A percentile compares a stretch with the other conserved stretches of the same genome.
Conservation (phyloP, 2,113 vertebrate species). For the Clinocottus analis region DNA sequence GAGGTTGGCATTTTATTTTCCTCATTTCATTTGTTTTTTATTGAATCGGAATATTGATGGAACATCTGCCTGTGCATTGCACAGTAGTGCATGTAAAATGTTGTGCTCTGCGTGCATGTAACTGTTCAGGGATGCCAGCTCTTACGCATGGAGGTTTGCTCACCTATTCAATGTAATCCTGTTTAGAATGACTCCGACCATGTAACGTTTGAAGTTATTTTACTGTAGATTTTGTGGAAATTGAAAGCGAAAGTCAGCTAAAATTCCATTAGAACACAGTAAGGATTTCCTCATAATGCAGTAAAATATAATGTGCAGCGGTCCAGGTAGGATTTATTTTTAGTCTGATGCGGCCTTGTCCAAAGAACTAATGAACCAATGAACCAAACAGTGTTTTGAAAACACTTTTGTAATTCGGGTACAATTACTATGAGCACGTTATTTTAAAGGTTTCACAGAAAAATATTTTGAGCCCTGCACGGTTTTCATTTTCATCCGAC, state of each 20-base stretch:
- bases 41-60: neutral
- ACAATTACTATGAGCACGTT: too few relatives aligned
- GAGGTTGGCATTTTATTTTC: constrained; percentile 81
- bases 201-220: neutral
- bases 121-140: too few relatives aligned
- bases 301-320: neutral
- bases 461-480: neutral
- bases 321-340: too few relatives aligned
- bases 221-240: too few relatives aligned
- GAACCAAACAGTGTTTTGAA: neutral
- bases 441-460: too few relatives aligned
- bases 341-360: too few relatives aligned
- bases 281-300: neutral
- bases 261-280: too few relatives aligned
- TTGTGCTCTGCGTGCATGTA: too few relatives aligned
- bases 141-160: too few relatives aligned
- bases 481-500: neutral
- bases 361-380: neutral
- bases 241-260: too few relatives aligned
- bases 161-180: neutral
- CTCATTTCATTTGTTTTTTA: neutral
- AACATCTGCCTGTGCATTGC: too few relatives aligned
- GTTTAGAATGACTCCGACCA: neutral
- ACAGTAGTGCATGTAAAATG: too few relatives aligned
- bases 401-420: neutral